Conservation (phyloP, 2,797 vertebrate genomes). For the Syndactyla subalaris region DNA sequence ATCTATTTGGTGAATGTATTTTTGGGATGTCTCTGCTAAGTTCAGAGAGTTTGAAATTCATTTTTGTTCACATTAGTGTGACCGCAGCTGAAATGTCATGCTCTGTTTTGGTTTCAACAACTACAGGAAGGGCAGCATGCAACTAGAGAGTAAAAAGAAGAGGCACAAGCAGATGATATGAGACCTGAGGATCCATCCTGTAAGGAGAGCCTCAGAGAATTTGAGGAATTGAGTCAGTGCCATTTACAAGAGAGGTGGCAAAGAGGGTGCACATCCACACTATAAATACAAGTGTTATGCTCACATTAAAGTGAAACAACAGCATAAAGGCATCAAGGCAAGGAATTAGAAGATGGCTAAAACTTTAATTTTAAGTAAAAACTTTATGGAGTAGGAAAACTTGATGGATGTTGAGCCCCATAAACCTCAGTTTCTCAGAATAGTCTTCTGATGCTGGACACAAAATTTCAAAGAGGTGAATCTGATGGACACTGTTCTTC, state of each 20-base stretch:
- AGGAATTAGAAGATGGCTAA: neutral
- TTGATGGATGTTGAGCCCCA: neutral
- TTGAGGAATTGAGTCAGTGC: neutral
- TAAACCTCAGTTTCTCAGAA: neutral
- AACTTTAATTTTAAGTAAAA: neutral
- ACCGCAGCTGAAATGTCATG: neutral
- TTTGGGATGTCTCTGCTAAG: neutral
- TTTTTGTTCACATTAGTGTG: slow-evolving; percentile 22
- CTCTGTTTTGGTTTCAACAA: neutral
- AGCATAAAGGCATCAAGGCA: neutral
- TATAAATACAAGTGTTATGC: neutral
- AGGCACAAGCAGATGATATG: neutral
- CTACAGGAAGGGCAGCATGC: neutral
- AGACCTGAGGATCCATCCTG: neutral
- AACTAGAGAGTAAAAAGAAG: neutral
- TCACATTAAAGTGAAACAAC: neutral
- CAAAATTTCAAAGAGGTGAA: neutral
- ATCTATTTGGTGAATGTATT: slow-evolving; percentile 27
- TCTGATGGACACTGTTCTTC: neutral
- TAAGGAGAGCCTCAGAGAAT: slow-evolving; percentile 17
- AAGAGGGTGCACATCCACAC: neutral
- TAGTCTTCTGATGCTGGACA: neutral
- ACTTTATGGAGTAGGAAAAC: neutral
- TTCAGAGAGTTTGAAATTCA: slow-evolving; percentile 25
- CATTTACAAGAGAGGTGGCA: neutral